Base-by-base conservation (phyloP, 2,888 invertebrate genomes). In the Drosophila quasianomalipes region DNA sequence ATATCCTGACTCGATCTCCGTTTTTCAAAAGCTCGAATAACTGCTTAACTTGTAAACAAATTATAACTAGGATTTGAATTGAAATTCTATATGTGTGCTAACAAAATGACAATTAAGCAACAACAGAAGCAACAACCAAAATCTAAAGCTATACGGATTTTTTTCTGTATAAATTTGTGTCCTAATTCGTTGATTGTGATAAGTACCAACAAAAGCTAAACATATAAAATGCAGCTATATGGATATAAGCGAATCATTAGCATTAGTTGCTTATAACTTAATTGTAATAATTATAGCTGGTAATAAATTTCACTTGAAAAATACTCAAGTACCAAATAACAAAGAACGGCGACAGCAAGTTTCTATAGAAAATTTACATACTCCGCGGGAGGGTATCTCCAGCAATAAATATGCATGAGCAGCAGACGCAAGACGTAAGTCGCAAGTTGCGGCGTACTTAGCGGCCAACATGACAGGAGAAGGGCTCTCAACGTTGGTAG, bases 371-470 rank as follows among this genome's bases (percentile, higher is more conserved):
- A 55, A 31, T 35, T 16, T 28, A 19, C 54, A 52, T 59, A 28
- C 58, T 14, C 41, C 30, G 41, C 58, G 53, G 61, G 10, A 70
- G 70, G 22, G 68, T 74, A 72, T 51, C 41, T 64, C 57, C 44
- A 58, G 80, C 75, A 83, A 88, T 85, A 83, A 85, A 82, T 85
- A 88, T 80, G 82, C 74, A 84, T 80, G 84, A 81, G 59, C 31
- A 68, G 76, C 69, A 66, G 54, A 37, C 28, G 19, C 28, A 57
- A 66, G 26, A 7, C 28, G 55, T 19, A 37, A 55, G 55, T 54
- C 49, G 70, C 77, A 63, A 68, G 52, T 61, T 60, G 61, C 31
- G 37, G 68, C 51, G 30, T 41, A 70, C 79, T 85, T 81, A 79
- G 57, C 67, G 35, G 19, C n/a, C 52, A 52, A 71, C 79, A 65